Evolutionary conservation across 2,113 vertebrate genomes (phyloP).

Genomic region (Cyphomyrus discorhynchus): DNA sequence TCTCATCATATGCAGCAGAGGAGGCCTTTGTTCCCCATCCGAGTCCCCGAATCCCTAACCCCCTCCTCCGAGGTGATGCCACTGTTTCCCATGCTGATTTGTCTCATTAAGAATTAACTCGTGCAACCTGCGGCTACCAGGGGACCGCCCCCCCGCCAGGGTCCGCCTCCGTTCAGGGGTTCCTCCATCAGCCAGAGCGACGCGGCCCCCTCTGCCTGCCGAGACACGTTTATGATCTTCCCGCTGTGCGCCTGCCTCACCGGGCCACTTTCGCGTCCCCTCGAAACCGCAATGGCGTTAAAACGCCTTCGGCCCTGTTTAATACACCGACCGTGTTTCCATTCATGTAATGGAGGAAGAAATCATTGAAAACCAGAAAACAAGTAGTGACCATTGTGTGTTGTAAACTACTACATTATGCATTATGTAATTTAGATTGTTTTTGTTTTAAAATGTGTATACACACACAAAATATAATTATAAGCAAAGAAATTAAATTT

Average conservation of each 20-base stretch:
- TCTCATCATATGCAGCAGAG: conserved; percentile 39
- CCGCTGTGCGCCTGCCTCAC: conserved; percentile 55
- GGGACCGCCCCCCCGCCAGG: conserved; percentile 46
- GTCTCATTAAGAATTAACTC: conserved; percentile 77
- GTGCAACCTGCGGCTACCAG: conserved; percentile 59
- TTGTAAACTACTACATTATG: background rate
- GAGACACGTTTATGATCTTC: conserved; percentile 66
- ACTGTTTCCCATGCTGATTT: conserved; percentile 65
- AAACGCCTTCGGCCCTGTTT: background rate
- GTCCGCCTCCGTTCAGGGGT: conserved; percentile 26
- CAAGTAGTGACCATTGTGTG: background rate
- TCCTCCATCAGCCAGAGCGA: conserved; percentile 37
- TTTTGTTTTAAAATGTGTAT: background rate
- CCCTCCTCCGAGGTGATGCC: conserved; percentile 46
- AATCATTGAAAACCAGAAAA: background rate
- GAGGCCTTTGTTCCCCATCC: conserved; percentile 54
- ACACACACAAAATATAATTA: background rate
- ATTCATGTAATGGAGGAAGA: background rate
- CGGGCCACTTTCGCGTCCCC: conserved; percentile 1
- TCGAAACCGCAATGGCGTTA: background rate
- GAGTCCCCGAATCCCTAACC: background rate
- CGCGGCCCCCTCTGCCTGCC: conserved; percentile 59
- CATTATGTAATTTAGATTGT: background rate
- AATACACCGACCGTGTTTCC: background rate
- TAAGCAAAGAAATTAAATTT: background rate